A percentile compares a stretch with the other conserved stretches of the same genome.
Evolutionary conservation across 2,797 vertebrate genomes (phyloP).

Genomic region (Glyptemys insculpta): DNA sequence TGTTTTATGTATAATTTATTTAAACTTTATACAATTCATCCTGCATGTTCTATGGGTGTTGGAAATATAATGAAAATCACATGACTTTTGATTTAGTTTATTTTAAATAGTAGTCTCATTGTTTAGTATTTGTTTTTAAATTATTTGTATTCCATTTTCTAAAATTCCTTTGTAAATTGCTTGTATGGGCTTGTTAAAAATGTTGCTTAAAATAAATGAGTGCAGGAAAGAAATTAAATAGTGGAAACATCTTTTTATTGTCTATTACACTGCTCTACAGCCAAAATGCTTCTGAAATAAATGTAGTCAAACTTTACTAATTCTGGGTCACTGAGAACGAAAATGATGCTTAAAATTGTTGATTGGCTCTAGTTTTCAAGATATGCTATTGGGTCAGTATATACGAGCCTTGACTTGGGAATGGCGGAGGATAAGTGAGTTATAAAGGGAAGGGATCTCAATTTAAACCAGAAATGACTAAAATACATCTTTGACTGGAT

Average conservation of each 20-base stretch:
- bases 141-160: neutral
- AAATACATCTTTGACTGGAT: too few relatives aligned
- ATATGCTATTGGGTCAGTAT: too few relatives aligned
- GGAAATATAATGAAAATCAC: neutral
- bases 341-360: too few relatives aligned
- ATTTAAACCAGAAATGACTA: too few relatives aligned
- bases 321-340: too few relatives aligned
- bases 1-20: conserved; percentile 5
- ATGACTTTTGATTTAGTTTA: neutral
- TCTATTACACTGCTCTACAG: too few relatives aligned
- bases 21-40: neutral
- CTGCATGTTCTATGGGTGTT: neutral
- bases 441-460: too few relatives aligned
- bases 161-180: neutral
- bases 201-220: neutral
- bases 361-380: too few relatives aligned
- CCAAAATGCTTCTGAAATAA: too few relatives aligned
- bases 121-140: neutral
- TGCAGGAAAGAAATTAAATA: neutral
- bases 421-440: too few relatives aligned
- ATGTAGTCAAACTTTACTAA: too few relatives aligned
- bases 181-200: neutral
- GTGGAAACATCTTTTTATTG: conserved; percentile 15
- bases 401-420: too few relatives aligned
- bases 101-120: neutral